Conservation (phyloP, 2,888 invertebrate species). For the Agrenia bidenticulata region DNA sequence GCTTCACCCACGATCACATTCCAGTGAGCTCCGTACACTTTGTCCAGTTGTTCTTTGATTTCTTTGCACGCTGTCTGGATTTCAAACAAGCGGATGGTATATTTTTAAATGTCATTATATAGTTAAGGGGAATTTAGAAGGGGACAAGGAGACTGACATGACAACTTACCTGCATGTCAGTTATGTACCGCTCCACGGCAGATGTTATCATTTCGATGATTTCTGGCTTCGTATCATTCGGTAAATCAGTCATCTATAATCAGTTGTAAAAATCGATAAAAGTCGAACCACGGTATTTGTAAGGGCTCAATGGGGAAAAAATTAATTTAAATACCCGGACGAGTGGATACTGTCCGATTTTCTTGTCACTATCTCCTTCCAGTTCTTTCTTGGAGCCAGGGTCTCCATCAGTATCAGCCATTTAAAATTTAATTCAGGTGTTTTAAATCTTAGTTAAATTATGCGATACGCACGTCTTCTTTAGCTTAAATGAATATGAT, state of each 20-base stretch:
- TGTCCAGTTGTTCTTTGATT: constrained; percentile 94
- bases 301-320: too few relatives aligned
- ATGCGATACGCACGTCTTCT: too few relatives aligned
- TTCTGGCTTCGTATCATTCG: constrained; percentile 87
- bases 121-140: too few relatives aligned
- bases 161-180: constrained; percentile 84
- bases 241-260: constrained; percentile 84
- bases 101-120: neutral
- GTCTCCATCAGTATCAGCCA: too few relatives aligned
- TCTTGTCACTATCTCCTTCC: constrained; percentile 17
- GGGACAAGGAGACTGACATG: too few relatives aligned
- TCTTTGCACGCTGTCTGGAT: constrained; percentile 82
- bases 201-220: constrained; percentile 87
- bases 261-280: neutral
- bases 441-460: too few relatives aligned
- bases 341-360: constrained; percentile 42
- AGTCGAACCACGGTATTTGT: too few relatives aligned
- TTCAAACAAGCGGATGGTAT: constrained; percentile 18
- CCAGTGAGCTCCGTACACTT: constrained; percentile 91
- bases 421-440: too few relatives aligned
- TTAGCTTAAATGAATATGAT: too few relatives aligned
- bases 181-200: constrained; percentile 85
- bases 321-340: too few relatives aligned
- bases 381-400: constrained; percentile 26
- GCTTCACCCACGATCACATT: constrained; percentile 95